Evolutionary conservation across 2,797 vertebrate species (phyloP), one percentile per base, ranked within the genome.

Genomic region (Hylomyscus alleni): DNA sequence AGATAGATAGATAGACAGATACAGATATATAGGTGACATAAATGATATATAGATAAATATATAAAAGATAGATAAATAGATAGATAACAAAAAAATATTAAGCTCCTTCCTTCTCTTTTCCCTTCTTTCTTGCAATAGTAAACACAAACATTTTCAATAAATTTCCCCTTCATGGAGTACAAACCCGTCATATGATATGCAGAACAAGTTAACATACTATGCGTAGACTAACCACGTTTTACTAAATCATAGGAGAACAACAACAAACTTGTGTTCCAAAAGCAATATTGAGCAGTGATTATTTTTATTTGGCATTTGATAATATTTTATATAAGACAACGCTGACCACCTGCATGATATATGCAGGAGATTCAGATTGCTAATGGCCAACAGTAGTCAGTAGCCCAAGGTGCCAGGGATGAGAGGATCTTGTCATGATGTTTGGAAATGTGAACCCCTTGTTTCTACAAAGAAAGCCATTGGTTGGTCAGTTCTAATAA

Each of bases 401-500:
- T 60, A 37, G 50, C 69, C 76, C 54, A 91, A 92, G 83, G 94
- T 44, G 1, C 81, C 3, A 19, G 15, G 14, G 22, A 31, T 34
- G 3, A 92, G 80, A 84, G 17, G 34, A 88, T 54, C 26, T 95
- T 67, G 88, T 82, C 26, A 52, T 4, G 82, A 88, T 94, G 58
- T 95, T 89, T 95, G 37, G 87, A 94, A 95, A 92, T 77, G 5
- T 80, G 69, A 95, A 31, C 58, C 77, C 31, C 47, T 65, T 76
- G 69, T 84, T 96, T 96, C 93, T 54, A 87, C 69, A 94, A 80
- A 89, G 83, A 84, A 96, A 89, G 50, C 95, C 17, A 22, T n/a
- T 78, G 17, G n/a, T 44, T 5, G n/a, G 88, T 85, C 92, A 80
- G 26, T 72, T 73, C 89, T 96, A 91, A 93, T 87, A 91, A 85